Evolutionary conservation across 2,888 invertebrate genomes (phyloP).

Genomic region (Ochlodes sylvanus): DNA sequence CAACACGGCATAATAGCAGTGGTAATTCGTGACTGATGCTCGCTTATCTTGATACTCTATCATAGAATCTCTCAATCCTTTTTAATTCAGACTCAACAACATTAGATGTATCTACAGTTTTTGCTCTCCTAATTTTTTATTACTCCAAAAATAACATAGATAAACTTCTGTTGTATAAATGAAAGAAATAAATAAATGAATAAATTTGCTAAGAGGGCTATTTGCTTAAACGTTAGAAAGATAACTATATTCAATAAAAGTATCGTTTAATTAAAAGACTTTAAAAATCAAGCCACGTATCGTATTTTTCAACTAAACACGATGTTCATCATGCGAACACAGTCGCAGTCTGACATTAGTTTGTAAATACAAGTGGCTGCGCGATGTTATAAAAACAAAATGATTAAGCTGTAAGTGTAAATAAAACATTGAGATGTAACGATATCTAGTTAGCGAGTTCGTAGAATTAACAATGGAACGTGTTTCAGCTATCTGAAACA

Average conservation of each 20-base stretch:
- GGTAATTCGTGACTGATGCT: not conserved
- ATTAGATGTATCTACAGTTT: no score
- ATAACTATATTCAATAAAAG: not conserved
- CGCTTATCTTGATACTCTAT: not conserved
- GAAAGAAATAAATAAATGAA: no score
- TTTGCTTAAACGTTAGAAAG: no score
- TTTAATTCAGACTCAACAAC: not conserved
- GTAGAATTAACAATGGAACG: constrained; percentile 74
- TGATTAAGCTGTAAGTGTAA: constrained; percentile 49
- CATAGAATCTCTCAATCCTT: not conserved
- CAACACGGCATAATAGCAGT: not conserved
- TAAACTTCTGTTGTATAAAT: no score
- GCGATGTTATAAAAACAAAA: constrained; percentile 41
- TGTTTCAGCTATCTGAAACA: constrained; percentile 73
- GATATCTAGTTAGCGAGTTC: constrained; percentile 56
- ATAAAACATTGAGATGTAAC: constrained; percentile 59
- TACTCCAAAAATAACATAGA: no score
- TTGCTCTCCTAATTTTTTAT: no score
- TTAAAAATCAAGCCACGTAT: not conserved
- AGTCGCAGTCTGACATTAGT: constrained; percentile 10
- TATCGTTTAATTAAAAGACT: not conserved
- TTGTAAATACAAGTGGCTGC: constrained; percentile 22
- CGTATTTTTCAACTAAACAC: not conserved
- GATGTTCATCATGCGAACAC: not conserved
- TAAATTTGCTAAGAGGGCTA: no score